Base-by-base conservation (phyloP, 2,888 invertebrate genomes). In the Heliconius ismenius region DNA sequence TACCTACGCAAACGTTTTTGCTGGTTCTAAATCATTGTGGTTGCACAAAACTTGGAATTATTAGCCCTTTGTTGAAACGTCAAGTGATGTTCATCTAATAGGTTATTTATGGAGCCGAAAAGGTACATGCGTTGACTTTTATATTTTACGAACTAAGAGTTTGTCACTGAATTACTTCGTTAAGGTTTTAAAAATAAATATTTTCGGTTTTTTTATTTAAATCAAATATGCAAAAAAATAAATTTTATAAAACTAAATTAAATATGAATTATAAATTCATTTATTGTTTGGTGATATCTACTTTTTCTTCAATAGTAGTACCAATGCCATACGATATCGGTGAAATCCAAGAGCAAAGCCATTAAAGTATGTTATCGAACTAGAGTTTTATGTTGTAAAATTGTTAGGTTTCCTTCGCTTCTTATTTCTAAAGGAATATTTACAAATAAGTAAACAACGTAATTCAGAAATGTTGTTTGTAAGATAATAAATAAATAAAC, bases 1-100 rank as follows among this genome's bases (percentile, higher is more conserved):
- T 86, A 84, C 86, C 85, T 84, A 84, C 85, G 82, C 83, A 82
- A 72, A 79, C 85, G 62, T 88, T 89, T 90, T 91, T 91, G 89
- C 86, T 82, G 81, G 32, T 77, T 86, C 83, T 83, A 83, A 84
- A 83, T 85, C 87, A 85, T 85, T 87, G 83, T 87, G 85, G 90
- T 93, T 93, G 93, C 92, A 93, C 92, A 93, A 92, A 92, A 92
- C 90, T 92, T 89, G 87, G 80, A 83, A 84, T 82, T 84, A 88
- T 90, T 88, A 84, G 86, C 85, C 88, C 85, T 89, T 94, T 94
- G 92, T 93, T 87, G 83, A 86, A 83, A 90, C 86, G 93, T 93
- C 93, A 91, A 91, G 89, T 89, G 90, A 91, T 90, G 89, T 92
- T 91, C 91, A 80, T 81, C 90, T 92, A 92, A 92, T 92, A 93